Percentiles rank a stretch among this genome's conserved stretches.
Conservation (phyloP, 2,888 invertebrate species). For the Oscheius sp. region DNA sequence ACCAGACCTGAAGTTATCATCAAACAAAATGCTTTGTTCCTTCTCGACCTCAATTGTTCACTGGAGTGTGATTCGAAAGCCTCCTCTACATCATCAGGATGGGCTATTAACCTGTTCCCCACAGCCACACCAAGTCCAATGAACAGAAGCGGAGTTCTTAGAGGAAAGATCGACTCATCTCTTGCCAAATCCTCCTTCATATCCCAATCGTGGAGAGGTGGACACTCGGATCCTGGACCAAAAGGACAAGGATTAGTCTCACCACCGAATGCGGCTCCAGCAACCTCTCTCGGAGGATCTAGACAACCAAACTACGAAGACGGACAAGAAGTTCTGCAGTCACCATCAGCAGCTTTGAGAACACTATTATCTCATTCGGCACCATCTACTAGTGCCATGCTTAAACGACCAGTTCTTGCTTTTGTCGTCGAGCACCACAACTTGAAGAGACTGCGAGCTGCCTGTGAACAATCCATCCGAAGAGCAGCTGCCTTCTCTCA, state of each 20-base stretch:
- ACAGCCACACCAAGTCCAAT: constrained; percentile 52
- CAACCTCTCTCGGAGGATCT: constrained; percentile 40
- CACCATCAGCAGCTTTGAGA: constrained; percentile 61
- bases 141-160: constrained; percentile 37
- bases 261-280: constrained; percentile 43
- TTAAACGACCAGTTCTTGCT: constrained; percentile 86
- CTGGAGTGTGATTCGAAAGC: constrained; percentile 63
- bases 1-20: constrained; percentile 76
- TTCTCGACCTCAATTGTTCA: constrained; percentile 81
- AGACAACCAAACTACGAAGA: constrained; percentile 23
- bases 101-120: constrained; percentile 73
- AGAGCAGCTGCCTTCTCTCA: constrained; percentile 76
- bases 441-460: constrained; percentile 79
- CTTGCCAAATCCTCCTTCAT: constrained; percentile 46
- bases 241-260: constrained; percentile 59
- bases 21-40: constrained; percentile 92
- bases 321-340: constrained; percentile 50
- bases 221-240: constrained; percentile 71
- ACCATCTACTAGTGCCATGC: constrained; percentile 63
- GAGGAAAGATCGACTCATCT: constrained; percentile 36
- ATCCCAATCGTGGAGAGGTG: constrained; percentile 42
- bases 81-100: constrained; percentile 77
- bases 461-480: constrained; percentile 87
- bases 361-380: constrained; percentile 56
- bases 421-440: constrained; percentile 81